Percentiles rank a stretch among this genome's conserved stretches.
Conservation (phyloP, 2,888 invertebrate genomes). For the Agriopis marginaria region DNA sequence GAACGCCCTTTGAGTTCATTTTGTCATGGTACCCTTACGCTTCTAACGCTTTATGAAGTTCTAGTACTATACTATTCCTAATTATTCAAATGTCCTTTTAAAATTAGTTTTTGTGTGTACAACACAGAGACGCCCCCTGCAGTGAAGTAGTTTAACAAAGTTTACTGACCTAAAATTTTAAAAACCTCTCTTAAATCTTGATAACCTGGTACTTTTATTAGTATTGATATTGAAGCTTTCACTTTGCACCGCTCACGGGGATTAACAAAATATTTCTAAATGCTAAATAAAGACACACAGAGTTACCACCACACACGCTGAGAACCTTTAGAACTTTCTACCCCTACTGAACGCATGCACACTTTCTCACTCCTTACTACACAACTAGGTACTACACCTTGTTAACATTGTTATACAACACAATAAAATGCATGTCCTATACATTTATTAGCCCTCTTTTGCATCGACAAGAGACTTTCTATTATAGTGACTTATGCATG, state of each 20-base stretch:
- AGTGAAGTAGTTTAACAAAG: background rate
- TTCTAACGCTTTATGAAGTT: slow-evolving; percentile 47
- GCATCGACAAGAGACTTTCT: slow-evolving; percentile 39
- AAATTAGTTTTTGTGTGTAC: slow-evolving; percentile 6
- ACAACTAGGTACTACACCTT: slow-evolving; percentile 34
- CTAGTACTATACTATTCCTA: slow-evolving; percentile 54
- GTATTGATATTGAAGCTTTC: slow-evolving; percentile 53
- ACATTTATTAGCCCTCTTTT: slow-evolving; percentile 19
- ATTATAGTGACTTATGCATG: slow-evolving; percentile 43
- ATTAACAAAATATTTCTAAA: background rate
- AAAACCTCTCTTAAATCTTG: slow-evolving; percentile 43
- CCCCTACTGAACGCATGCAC: slow-evolving; percentile 45
- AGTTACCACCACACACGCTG: slow-evolving; percentile 57
- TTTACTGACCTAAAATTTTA: background rate
- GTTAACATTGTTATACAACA: slow-evolving; percentile 56
- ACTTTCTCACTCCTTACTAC: slow-evolving; percentile 5
- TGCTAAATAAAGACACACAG: slow-evolving; percentile 30
- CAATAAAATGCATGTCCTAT: slow-evolving; percentile 47
- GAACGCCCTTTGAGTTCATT: background rate
- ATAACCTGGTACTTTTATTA: slow-evolving; percentile 52
- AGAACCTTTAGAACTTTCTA: slow-evolving; percentile 24
- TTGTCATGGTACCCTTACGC: slow-evolving; percentile 28
- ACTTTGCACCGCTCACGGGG: slow-evolving; percentile 57
- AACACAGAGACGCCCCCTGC: background rate
- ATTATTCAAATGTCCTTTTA: slow-evolving; percentile 51